Base-by-base conservation (phyloP, 2,113 vertebrate species). In the Pituophis catenifer region DNA sequence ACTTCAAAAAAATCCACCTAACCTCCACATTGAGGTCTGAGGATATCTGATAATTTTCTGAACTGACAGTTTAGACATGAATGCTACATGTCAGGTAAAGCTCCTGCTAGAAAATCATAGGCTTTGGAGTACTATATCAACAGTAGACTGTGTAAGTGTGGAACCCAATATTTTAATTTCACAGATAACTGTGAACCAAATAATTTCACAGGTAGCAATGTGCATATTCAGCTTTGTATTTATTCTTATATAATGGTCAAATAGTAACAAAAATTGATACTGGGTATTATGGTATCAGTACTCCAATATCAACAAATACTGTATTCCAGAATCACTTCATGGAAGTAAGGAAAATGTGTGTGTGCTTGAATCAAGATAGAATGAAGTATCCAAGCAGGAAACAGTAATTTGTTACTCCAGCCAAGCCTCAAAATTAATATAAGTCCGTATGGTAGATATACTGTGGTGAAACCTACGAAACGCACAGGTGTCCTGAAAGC, bases 311-410 rank as follows among this genome's bases (percentile, higher is more conserved):
- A 54, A 75, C 53, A 86, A 29, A 86, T 44, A 5, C 17, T 81
- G 75, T 81, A 91, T 48, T 44, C 12, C 54, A 91, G 24, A 10
- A 50, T 58, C 86, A 86, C 15, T 86, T 58, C 53, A 50, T 57
- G 54, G 33, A 19, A 33, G 44, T 26, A 50, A 86, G 4, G 52
- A 85, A 91, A 75, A 91, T 11, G 5, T 21, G 29, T 91, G 54
- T 86, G 38, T 86, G 23, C 55, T 92, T 59, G 23, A 91, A 33
- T 33, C 58, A 57, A 26, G 58, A 48, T 86, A 50, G 55, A 85
- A 91, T 86, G 48, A 70, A 70, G 89, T 12, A 86, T 87, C 50
- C 81, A 21, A 62, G 87, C 55, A 87, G 85, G 86, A 92, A 92
- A 92, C n/a, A 29, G 33, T 57, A 9, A 3, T 91, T 85, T 38